phyloP scores from a whole-genome alignment of 2,888 invertebrate genomes.

The Drosophila testacea region DNA sequence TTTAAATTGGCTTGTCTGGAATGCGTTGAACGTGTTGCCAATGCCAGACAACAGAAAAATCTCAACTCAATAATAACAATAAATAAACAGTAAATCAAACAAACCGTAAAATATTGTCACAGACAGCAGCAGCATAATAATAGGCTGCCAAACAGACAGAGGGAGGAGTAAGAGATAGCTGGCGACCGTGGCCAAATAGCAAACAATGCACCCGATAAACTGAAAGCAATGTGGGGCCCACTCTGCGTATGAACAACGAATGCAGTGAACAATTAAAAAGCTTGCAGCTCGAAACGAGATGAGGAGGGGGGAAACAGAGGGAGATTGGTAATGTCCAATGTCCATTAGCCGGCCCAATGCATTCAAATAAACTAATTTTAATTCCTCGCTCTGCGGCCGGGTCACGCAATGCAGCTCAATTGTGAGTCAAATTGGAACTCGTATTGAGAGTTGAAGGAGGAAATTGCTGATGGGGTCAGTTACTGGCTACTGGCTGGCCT shows the following conservation, averaged over 20 bases:
- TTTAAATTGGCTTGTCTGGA: constrained; percentile 15
- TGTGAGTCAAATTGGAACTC: constrained; percentile 54
- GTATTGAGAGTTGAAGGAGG: not conserved
- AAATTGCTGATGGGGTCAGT: not conserved
- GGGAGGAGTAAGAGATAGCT: constrained; percentile 12
- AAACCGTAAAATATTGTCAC: constrained; percentile 61
- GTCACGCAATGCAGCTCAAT: constrained; percentile 76
- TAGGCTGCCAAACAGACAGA: constrained; percentile 31
- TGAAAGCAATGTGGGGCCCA: constrained; percentile 46
- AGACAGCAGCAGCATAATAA: constrained; percentile 59
- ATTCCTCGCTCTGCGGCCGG: constrained; percentile 63
- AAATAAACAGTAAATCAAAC: constrained; percentile 63
- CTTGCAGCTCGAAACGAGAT: not conserved
- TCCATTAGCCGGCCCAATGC: constrained; percentile 46
- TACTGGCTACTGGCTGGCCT: not conserved
- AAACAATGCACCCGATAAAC: constrained; percentile 66
- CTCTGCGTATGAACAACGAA: constrained; percentile 64
- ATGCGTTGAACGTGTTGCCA: constrained; percentile 31
- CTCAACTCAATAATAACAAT: constrained; percentile 59
- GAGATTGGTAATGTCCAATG: constrained; percentile 35
- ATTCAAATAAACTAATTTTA: constrained; percentile 78
- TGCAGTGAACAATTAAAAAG: constrained; percentile 49
- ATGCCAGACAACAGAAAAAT: constrained; percentile 42
- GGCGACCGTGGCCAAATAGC: constrained; percentile 39
- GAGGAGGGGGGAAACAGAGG: not conserved